A percentile compares a stretch with the other conserved stretches of the same genome.
These are phyloP conservation scores for Gymnocephalus cernua DNA, from an alignment of 2,113 vertebrate species.

Conservation along the genomic window DNA sequence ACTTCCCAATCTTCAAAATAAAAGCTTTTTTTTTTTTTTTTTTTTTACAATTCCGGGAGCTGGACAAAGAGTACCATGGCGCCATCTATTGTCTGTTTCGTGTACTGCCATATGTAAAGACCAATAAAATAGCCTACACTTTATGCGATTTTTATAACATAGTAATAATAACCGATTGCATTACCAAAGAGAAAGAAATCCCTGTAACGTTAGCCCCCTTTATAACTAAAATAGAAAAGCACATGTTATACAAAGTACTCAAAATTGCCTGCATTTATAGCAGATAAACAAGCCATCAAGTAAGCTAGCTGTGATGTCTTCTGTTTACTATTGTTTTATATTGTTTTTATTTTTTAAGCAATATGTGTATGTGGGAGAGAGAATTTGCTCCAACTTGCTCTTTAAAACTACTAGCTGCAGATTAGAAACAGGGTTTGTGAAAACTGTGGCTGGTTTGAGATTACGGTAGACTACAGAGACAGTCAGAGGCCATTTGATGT, in stretches of 20 bases:
- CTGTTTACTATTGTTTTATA: neutral
- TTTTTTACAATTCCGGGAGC: fast-evolving
- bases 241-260: neutral
- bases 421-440: constrained; percentile 3
- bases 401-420: neutral
- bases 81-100: constrained; percentile 29
- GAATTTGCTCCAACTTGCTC: neutral
- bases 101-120: neutral
- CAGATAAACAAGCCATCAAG: neutral
- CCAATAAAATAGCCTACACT: neutral
- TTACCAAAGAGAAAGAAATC: neutral
- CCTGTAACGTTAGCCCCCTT: neutral
- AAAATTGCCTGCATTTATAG: neutral
- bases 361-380: neutral
- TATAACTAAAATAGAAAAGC: neutral
- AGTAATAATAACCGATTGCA: neutral
- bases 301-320: neutral
- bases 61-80: neutral
- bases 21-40: fast-evolving
- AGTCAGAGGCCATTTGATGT: neutral
- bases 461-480: neutral
- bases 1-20: constrained; percentile 68
- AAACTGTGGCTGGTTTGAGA: neutral
- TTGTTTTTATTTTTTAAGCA: neutral
- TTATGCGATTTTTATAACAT: neutral